A percentile compares a stretch with the other conserved stretches of the same genome.
These are phyloP conservation scores for Phocides pigmalion DNA, from an alignment of 1,140 invertebrate genomes.

Conservation along the genomic window DNA sequence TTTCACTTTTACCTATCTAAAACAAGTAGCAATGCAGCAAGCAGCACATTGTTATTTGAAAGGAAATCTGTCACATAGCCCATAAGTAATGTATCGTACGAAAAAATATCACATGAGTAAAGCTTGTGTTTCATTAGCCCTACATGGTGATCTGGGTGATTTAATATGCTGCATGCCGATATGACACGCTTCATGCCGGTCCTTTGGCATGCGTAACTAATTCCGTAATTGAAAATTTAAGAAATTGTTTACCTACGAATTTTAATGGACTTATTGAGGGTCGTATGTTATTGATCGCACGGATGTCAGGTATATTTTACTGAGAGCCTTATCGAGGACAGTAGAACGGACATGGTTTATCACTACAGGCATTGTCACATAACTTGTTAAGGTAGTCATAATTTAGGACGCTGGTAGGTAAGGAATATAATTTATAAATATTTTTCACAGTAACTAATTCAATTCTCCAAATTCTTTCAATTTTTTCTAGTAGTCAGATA, in stretches of 20 bases:
- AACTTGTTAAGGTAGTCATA: no score
- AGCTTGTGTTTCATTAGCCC: conserved; percentile 63
- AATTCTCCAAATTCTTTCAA: no score
- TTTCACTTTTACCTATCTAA: no score
- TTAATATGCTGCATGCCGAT: conserved; percentile 39
- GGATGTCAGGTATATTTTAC: not conserved
- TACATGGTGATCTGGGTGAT: conserved; percentile 49
- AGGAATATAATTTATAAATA: no score
- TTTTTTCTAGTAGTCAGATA: no score
- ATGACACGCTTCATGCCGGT: conserved; percentile 8
- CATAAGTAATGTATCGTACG: conserved; percentile 46
- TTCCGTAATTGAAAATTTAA: conserved; percentile 27
- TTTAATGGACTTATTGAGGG: conserved; percentile 3
- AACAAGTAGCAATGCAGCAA: no score
- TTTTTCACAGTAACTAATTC: no score
- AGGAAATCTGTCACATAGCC: conserved; percentile 47
- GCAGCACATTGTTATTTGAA: not conserved
- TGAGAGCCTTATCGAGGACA: no score
- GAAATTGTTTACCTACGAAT: conserved; percentile 29
- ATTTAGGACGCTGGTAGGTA: no score
- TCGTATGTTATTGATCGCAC: conserved; percentile 3
- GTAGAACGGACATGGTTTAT: no score
- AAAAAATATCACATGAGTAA: conserved; percentile 52
- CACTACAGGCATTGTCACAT: no score
- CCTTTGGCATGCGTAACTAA: conserved; percentile 20